Base-by-base conservation (phyloP, 2,888 invertebrate genomes). In the Mycalesis mineus region DNA sequence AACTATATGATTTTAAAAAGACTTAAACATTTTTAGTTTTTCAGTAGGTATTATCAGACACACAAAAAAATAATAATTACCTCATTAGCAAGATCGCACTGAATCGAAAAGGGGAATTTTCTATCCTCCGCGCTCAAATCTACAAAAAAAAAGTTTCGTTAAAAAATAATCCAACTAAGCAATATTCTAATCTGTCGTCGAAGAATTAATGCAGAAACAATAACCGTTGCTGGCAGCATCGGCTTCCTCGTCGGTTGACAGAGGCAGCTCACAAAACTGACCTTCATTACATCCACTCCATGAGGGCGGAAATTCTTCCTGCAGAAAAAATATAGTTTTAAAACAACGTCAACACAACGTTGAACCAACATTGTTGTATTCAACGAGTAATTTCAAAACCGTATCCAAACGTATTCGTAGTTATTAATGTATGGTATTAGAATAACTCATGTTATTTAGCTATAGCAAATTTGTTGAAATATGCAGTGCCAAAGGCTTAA, bases 201-300 rank as follows among this genome's bases (percentile, higher is more conserved):
- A 41, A 8, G 4, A 41, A 22, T 22, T 4, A 22, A 1, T 3
- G 29, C 4, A 29, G 2, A 29, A 13, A 47, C 31, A 47, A 45
- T 56, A 62, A 72, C 72, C 72, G 45, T 67, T 67, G 29, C 61
- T 61, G 13, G 61, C 67, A 7, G 62, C 52, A 28, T 78, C 78
- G 5, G 69, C 55, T 1, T 82, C 80, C 0, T 78, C 80, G 0
- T 77, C 80, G 4, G 73, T 71, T 72, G 78, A 78, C 0, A 72
- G 63, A 13, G 70, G 70, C 36, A 66, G 60, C 2, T 77, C 77
- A 0, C 70, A 70, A n/a, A 22, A 44, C 13, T 72, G 74, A 0
- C 69, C 65, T 15, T 77, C 78, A 0, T 69, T 72, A 51, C 68
- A 73, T 2, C 71, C 78, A 29, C 63, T 67, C 74, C 77, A 80